These are phyloP conservation scores for Hemichromis elongatus DNA, from an alignment of 2,113 vertebrate genomes.

Conservation along the genomic window DNA sequence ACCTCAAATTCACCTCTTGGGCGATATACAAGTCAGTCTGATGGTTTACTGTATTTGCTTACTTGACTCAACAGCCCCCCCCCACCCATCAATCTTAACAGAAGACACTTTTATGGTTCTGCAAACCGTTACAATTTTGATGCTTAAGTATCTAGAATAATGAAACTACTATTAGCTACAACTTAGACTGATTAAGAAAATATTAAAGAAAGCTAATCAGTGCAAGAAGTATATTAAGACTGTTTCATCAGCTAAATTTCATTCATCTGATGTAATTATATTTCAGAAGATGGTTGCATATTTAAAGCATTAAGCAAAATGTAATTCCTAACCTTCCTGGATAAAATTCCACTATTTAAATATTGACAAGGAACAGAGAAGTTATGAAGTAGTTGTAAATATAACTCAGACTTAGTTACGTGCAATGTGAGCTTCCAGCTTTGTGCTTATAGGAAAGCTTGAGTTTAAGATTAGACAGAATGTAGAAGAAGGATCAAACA, in stretches of 20 bases:
- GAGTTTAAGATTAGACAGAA: neutral
- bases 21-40: neutral
- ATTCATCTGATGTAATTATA: neutral
- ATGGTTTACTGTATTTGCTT: neutral
- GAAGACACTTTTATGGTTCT: neutral
- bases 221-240: neutral
- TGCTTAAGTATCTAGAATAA: neutral
- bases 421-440: neutral
- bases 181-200: neutral
- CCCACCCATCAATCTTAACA: neutral
- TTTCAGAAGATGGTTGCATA: neutral
- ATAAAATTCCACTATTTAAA: neutral
- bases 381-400: neutral
- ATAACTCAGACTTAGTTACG: neutral
- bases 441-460: neutral
- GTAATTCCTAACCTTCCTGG: neutral
- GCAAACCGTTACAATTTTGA: neutral
- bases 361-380: neutral
- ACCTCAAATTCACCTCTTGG: neutral
- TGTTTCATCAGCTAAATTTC: neutral
- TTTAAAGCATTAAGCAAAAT: neutral
- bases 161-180: neutral
- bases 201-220: neutral
- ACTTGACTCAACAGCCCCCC: neutral
- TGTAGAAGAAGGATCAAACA: neutral